Evolutionary conservation across 2,797 vertebrate genomes (phyloP), one percentile per base, ranked within the genome.

Genomic region (Hapalemur alaotrensis): DNA sequence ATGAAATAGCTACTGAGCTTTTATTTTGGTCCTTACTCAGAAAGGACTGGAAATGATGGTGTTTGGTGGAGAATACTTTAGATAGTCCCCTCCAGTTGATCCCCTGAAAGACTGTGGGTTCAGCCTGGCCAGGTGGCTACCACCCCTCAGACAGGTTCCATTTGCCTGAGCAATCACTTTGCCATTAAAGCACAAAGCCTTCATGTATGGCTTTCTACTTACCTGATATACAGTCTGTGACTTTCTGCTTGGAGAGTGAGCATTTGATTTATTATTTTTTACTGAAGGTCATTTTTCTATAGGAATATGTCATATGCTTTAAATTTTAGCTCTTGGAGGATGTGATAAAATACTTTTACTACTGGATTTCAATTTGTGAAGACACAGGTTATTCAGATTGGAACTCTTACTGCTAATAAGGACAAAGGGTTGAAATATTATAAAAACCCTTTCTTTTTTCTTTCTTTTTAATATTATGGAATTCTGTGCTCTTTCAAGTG

Each of bases 311-410:
- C 72, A 54, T 59, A 48, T 75, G 38, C 67, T 92, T 92, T 95
- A 85, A 48, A 32, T 93, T 84, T 88, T 65, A 93, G 67, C 12
- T 78, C 30, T 92, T 85, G 48, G 82, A 95, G 69, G 61, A 67
- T 91, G 72, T 82, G 76, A 89, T 75, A 78, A 95, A 91, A 84
- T 76, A 46, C 15, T 81, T 93, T 93, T 70, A 57, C 59, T 89
- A 30, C 88, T 92, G 17, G 20, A 70, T 65, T 94, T 95, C 69
- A 83, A 1, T 93, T 82, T 93, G 57, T 85, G 95, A 83, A 92
- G 85, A 82, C 23, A 85, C 18, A 93, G 69, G 18, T 90, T 81
- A 69, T 88, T 91, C 43, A 48, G 22, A 85, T 73, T 88, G 76
- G 38, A 79, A 61, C 80, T n/a, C 46, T 82, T 65, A 65, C 52